Evolutionary conservation across 1,140 invertebrate species (phyloP), one percentile per base, ranked within the genome.

Genomic region (Pseudomyrmex flavicornis): DNA sequence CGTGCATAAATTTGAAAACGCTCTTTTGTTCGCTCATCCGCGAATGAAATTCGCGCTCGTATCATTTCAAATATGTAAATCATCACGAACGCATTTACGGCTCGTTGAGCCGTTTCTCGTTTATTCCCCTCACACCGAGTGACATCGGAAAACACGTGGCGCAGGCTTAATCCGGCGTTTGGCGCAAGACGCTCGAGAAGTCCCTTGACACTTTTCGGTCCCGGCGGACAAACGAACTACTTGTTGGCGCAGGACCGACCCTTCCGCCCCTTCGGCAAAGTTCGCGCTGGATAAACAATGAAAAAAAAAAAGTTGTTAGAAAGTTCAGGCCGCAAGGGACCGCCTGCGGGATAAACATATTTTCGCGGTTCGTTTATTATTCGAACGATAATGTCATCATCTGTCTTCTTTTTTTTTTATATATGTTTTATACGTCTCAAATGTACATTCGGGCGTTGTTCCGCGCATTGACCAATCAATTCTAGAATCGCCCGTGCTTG

Each of bases 361-460:
- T 92, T 92, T 93, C 85, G 84, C 92, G 92, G 92, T 91, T 93
- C 92, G 91, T 93, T 92, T 93, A 92, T 92, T 93, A 93, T 92
- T 93, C 92, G 85, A 87, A 83, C 80, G 61, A 87, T 85, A 85
- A 88, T 85, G 17, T 58, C 50, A 22, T 61, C 58, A 4, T 61
- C 15, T 9, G 2, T 7, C 2, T 80, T 22, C 2, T 15, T 4
- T 46, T 7, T 46, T 7, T 35, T 12, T 35, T 35, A 35, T 35
- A 1, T 35, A 35, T 35, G 0, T 26, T 26, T 26, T 26, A 26
- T 26, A 26, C 20, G 22, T 26, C 26, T 26, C 26, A 26, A 26
- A 26, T 26, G 26, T 26, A 3, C 26, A 26, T 26, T 26, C 26
- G 26, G 26, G 2, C 2, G 26, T 26, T 26, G 2, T 26, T 26